Evolutionary conservation across 2,797 vertebrate genomes (phyloP).

Genomic region (Notamacropus eugenii): DNA sequence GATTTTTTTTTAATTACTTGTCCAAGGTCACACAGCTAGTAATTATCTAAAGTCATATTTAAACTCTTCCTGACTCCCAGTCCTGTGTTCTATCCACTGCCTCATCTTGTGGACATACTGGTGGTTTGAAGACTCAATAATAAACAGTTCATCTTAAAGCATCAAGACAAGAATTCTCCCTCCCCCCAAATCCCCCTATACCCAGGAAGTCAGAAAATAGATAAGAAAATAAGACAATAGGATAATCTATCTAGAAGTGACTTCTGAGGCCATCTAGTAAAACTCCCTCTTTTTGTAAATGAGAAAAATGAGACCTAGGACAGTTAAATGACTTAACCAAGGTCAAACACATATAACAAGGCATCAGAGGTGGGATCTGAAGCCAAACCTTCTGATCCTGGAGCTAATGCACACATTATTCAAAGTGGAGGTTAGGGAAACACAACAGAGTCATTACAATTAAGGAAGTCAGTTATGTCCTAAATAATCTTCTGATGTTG

Average conservation of each 20-base stretch:
- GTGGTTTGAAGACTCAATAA: not conserved
- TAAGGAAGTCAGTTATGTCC: not conserved
- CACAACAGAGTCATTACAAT: not conserved
- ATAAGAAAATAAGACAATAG: not conserved
- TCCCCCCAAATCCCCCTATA: not conserved
- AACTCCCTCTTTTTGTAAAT: not conserved
- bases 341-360: not conserved
- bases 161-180: not conserved
- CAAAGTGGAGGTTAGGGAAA: not conserved
- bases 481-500: not conserved
- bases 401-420: not conserved
- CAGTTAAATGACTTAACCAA: not conserved
- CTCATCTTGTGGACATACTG: not conserved
- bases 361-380: not conserved
- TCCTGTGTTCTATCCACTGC: not conserved
- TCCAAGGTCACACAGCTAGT: not conserved
- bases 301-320: not conserved
- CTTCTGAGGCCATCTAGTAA: not conserved
- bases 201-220: not conserved
- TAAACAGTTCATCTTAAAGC: not conserved
- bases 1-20: not conserved
- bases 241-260: not conserved
- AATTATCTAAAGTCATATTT: not conserved
- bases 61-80: not conserved
- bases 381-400: not conserved